phyloP scores from a whole-genome alignment of 2,797 vertebrate species.

The Sphenopsis melanotis region DNA sequence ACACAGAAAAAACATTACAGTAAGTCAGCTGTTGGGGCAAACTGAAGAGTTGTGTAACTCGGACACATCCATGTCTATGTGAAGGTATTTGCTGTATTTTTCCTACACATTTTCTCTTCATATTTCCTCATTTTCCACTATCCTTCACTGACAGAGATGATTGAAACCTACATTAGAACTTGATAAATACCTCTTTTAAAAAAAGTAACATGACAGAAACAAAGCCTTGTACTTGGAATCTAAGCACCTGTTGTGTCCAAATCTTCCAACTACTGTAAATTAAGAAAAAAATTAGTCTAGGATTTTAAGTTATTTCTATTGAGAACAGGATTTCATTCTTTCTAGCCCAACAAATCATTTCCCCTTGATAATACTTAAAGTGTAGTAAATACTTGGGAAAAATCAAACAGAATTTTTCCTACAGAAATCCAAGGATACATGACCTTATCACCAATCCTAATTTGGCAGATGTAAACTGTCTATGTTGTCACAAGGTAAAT shows the following conservation, averaged over 20 bases:
- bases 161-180: neutral
- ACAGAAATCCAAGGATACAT: neutral
- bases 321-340: neutral
- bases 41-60: neutral
- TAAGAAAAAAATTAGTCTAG: neutral
- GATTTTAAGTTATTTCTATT: neutral
- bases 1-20: neutral
- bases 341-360: neutral
- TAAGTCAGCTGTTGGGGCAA: neutral
- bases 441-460: neutral
- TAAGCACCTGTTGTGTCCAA: neutral
- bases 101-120: neutral
- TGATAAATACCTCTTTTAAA: neutral
- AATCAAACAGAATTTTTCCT: neutral
- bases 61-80: accelerated
- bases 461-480: neutral
- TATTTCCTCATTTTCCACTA: neutral
- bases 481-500: neutral
- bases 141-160: neutral
- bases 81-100: neutral
- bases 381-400: neutral
- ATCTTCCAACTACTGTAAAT: neutral
- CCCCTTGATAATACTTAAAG: neutral
- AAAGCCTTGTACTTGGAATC: neutral
- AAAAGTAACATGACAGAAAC: neutral